Evolutionary conservation across 2,797 vertebrate genomes (phyloP), one percentile per base, ranked within the genome.

Genomic region (Aythya fuligula): DNA sequence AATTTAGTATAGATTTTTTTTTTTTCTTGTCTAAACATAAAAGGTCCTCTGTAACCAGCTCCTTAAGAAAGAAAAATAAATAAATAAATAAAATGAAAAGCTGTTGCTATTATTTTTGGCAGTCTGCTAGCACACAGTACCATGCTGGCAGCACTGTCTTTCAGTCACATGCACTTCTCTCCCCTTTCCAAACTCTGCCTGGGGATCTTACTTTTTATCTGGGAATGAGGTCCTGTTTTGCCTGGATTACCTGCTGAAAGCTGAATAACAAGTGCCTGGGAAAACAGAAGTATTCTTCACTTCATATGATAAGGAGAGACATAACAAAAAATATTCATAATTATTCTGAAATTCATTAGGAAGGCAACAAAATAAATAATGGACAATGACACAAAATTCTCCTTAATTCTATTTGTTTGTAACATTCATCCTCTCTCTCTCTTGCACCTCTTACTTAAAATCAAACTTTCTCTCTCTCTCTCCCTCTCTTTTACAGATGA

Each of bases 1-100:
- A 96, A 90, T 93, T 95, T 90, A 94, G 77, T 96, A 95, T 94
- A 95, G 85, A 81, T 90, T 95, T 96, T 91, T 47, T 79, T 57
- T 28, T 36, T 36, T 57, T 28, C 58, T 88, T 71, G 16, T 87
- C 49, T 72, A 75, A 91, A 86, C 45, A 45, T 91, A 89, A 91
- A 93, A 96, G 71, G 32, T 77, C 25, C 9, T 83, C 61, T 81
- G 34, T 73, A 92, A 91, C 51, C 61, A 89, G 45, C 30, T 93
- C 45, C 66, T 91, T 81, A 53, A 95, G 88, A 91, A 89, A 75
- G 8, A 58, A 91, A 80, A 84, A 81, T 79, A 20, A 81, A 41
- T 17, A 43, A 43, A 41, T 17, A 43, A 43, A 45, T 45, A 45
- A 45, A 45, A 61, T 7, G 19, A 88, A 93, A 90, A 78, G 25